These are phyloP conservation scores for Linyphia triangularis DNA, from an alignment of 2,888 invertebrate genomes.

Conservation along the genomic window DNA sequence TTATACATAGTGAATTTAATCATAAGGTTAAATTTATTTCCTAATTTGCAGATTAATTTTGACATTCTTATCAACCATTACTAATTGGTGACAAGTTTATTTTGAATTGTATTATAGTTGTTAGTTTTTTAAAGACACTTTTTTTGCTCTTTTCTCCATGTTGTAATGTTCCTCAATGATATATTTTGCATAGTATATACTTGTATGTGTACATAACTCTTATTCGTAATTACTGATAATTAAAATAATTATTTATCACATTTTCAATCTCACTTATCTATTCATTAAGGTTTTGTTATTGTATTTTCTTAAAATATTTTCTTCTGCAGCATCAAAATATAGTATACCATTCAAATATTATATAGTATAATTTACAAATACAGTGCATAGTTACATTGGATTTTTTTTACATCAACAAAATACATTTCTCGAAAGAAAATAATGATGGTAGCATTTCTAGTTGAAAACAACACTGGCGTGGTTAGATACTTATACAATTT, in stretches of 20 bases:
- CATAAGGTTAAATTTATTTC: too few species aligned
- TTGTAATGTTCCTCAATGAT: too few species aligned
- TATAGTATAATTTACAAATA: not conserved
- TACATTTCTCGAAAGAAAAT: not conserved
- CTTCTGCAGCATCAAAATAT: not conserved
- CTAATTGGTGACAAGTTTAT: too few species aligned
- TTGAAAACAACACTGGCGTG: not conserved
- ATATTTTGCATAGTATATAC: not conserved
- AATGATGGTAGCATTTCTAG: not conserved
- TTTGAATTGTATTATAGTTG: too few species aligned
- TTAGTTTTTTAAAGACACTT: too few species aligned
- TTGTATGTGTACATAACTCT: too few species aligned
- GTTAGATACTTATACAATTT: not conserved
- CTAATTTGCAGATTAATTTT: too few species aligned
- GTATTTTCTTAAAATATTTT: not conserved
- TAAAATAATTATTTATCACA: not conserved
- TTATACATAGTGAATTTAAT: too few species aligned
- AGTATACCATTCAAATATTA: not conserved
- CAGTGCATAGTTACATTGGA: not conserved
- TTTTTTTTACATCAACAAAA: not conserved
- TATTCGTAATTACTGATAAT: too few species aligned
- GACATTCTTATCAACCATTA: too few species aligned
- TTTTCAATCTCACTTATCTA: not conserved
- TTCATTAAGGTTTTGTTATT: not conserved
- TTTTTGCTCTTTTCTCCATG: too few species aligned